Percentiles rank a stretch among this genome's conserved stretches.
Evolutionary conservation across 2,113 vertebrate species (phyloP).

Genomic region (Raphicerus campestris): DNA sequence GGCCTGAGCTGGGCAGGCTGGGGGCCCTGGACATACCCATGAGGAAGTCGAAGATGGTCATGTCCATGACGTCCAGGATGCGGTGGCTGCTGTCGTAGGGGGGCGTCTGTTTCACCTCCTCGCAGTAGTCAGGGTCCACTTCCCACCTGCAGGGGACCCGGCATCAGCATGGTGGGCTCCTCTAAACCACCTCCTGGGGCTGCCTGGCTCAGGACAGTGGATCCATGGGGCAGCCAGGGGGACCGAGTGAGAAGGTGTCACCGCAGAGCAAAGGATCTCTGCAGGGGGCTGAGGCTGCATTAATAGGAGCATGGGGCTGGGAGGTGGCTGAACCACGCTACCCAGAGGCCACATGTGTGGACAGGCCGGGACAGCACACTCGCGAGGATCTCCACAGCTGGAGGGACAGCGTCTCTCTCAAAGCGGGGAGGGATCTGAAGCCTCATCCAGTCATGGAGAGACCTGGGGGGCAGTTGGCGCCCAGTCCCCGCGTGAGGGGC

Average conservation of each 20-base stretch:
- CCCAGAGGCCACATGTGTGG: background rate
- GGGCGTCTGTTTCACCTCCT: constrained; percentile 96
- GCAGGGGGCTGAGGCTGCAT: accelerated
- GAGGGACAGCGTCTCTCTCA: accelerated
- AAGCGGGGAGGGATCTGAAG: accelerated
- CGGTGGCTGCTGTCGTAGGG: constrained; percentile 93
- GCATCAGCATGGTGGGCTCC: background rate
- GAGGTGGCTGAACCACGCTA: accelerated
- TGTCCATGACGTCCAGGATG: constrained; percentile 97
- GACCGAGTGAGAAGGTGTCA: accelerated
- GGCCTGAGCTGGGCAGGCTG: background rate
- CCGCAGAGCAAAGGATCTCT: accelerated
- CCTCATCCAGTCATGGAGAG: background rate
- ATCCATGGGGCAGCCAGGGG: accelerated
- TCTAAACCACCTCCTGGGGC: background rate
- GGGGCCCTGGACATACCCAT: constrained; percentile 86
- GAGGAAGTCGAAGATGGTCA: constrained; percentile 99
- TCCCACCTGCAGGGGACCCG: constrained; percentile 89
- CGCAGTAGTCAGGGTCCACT: constrained; percentile 97
- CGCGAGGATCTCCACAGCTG: accelerated
- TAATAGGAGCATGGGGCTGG: accelerated
- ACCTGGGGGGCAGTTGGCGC: accelerated
- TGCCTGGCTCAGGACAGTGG: accelerated
- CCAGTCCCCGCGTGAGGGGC: background rate
- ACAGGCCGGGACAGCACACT: too few species aligned